phyloP scores from a whole-genome alignment of 1,140 invertebrate species.

The Calliopsis andreniformis region DNA sequence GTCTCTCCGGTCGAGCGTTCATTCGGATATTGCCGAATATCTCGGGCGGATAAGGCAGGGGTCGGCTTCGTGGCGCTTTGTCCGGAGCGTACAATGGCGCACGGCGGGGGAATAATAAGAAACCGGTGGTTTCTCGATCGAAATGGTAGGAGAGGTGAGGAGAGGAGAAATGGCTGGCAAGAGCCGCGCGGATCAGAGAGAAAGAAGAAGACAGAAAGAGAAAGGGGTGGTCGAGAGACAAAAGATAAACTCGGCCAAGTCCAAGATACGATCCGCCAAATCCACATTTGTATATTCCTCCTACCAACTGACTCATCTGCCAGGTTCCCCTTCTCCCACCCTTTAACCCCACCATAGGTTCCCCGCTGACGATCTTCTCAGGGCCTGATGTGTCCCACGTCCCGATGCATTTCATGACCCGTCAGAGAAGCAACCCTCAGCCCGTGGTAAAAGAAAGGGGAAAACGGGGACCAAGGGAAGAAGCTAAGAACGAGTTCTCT shows the following conservation, averaged over 20 bases:
- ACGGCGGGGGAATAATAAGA: constrained; percentile 74
- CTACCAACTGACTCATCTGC: constrained; percentile 5
- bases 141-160: constrained; percentile 45
- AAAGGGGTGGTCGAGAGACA: constrained; percentile 62
- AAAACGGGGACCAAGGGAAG: background rate
- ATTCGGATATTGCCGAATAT: constrained; percentile 74
- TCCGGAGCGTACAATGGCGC: constrained; percentile 71
- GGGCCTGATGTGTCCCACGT: constrained; percentile 24
- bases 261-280: constrained; percentile 72
- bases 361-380: constrained; percentile 31
- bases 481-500: constrained; percentile 14
- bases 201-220: constrained; percentile 30
- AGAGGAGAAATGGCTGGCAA: constrained; percentile 16
- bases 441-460: constrained; percentile 3
- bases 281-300: constrained; percentile 77
- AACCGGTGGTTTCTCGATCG: constrained; percentile 72
- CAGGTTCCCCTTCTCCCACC: background rate
- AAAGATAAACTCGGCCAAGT: constrained; percentile 72
- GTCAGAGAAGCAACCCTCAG: constrained; percentile 9
- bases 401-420: constrained; percentile 41
- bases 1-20: constrained; percentile 70
- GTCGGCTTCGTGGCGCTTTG: constrained; percentile 68
- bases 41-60: constrained; percentile 70
- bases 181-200: constrained; percentile 17
- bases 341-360: constrained; percentile 19